These are phyloP conservation scores for Enchytraeus crypticus DNA, from an alignment of 2,888 invertebrate genomes.

Conservation along the genomic window DNA sequence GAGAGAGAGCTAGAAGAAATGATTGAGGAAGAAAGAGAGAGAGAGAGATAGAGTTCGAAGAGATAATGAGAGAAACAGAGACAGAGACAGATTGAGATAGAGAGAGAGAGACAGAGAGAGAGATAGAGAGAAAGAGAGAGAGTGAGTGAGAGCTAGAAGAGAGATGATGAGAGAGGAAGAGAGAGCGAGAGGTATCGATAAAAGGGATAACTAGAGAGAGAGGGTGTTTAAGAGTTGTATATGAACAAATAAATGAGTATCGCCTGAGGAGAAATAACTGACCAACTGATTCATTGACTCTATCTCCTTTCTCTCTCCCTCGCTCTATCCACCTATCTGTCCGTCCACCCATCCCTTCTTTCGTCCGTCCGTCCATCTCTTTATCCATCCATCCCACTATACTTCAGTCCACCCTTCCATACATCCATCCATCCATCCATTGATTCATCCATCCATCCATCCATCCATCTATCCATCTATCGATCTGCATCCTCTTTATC, in stretches of 20 bases:
- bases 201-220: background rate
- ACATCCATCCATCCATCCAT: background rate
- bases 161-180: background rate
- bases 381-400: background rate
- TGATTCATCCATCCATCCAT: slow-evolving; percentile 2
- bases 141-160: background rate
- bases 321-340: background rate
- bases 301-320: background rate
- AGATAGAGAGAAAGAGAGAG: background rate
- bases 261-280: no score
- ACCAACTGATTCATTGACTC: no score
- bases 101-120: background rate
- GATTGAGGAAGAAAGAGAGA: background rate
- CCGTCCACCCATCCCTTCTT: background rate
- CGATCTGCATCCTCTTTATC: background rate
- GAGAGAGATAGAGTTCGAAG: background rate
- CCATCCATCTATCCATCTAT: no score
- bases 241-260: no score
- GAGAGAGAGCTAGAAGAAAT: background rate
- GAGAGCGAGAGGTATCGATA: background rate
- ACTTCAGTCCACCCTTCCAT: background rate
- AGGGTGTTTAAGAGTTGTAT: background rate
- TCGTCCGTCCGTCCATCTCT: background rate
- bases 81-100: background rate
- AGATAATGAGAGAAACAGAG: background rate